Conservation (phyloP, 92 coral and sea anemone genomes). For the Pocillopora meandrina region DNA sequence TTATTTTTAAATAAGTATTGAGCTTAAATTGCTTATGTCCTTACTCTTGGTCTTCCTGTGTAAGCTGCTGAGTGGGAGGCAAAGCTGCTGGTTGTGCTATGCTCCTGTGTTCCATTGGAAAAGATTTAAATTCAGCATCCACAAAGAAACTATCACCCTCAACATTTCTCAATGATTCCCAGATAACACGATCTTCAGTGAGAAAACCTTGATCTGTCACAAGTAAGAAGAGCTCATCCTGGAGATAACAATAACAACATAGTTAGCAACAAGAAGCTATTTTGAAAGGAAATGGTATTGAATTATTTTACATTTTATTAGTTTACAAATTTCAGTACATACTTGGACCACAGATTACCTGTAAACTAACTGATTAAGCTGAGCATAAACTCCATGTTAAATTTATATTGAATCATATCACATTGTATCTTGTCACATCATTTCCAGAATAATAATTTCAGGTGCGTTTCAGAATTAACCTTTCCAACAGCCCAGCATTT, state of each 20-base stretch:
- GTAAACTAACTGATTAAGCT: too few species aligned
- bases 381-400: too few species aligned
- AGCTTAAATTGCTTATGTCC: not conserved
- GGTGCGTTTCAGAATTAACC: too few species aligned
- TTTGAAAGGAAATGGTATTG: not conserved
- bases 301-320: too few species aligned
- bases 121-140: slow-evolving; percentile 77
- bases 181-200: slow-evolving; percentile 91
- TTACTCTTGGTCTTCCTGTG: slow-evolving; percentile 99
- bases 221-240: slow-evolving; percentile 92
- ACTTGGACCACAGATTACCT: too few species aligned
- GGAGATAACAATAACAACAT: not conserved
- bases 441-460: too few species aligned
- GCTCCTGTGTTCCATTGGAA: slow-evolving; percentile 54
- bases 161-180: slow-evolving; percentile 95
- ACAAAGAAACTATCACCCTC: slow-evolving; percentile 94
- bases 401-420: too few species aligned
- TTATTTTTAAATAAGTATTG: too few species aligned
- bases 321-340: too few species aligned
- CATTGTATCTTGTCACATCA: too few species aligned
- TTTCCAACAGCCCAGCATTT: too few species aligned
- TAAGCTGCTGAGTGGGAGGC: slow-evolving; percentile 48
- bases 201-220: slow-evolving; percentile 98
- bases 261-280: not conserved
- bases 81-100: slow-evolving; percentile 31